A percentile compares a stretch with the other conserved stretches of the same genome.
Evolutionary conservation across 2,113 vertebrate species (phyloP).

Genomic region (Formicarius rufipectus): DNA sequence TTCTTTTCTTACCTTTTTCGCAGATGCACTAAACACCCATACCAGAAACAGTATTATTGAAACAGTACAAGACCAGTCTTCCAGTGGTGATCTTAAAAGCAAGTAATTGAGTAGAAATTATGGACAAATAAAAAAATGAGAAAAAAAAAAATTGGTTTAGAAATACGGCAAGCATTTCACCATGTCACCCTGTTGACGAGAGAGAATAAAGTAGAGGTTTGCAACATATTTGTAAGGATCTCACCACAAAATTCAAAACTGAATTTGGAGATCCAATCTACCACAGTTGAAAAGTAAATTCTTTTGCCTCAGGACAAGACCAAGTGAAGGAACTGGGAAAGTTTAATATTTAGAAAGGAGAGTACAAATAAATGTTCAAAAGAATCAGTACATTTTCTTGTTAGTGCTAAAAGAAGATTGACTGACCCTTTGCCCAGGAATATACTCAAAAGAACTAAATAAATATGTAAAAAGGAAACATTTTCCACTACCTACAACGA

Average conservation of each 20-base stretch:
- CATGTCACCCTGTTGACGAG: background rate
- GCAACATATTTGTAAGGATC: background rate
- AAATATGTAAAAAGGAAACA: slow-evolving; percentile 56
- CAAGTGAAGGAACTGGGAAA: background rate
- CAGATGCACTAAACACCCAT: background rate
- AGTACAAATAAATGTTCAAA: background rate
- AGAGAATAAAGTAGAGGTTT: background rate
- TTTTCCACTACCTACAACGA: slow-evolving; percentile 62
- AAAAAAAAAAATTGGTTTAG: background rate
- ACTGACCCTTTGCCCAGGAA: background rate
- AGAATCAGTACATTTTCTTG: background rate
- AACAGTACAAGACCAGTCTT: background rate
- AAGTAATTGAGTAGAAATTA: background rate
- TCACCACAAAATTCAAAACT: background rate
- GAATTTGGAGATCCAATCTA: background rate
- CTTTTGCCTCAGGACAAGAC: background rate
- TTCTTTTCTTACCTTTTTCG: background rate
- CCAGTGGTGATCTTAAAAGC: background rate
- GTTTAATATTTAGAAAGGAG: background rate
- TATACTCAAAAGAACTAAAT: slow-evolving; percentile 39
- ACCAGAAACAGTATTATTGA: background rate
- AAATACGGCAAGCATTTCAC: background rate
- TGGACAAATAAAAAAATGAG: background rate
- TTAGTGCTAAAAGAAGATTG: background rate
- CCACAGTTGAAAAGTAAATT: background rate